Conservation (phyloP, 2,113 vertebrate species). For the Lipophrys pholis region DNA sequence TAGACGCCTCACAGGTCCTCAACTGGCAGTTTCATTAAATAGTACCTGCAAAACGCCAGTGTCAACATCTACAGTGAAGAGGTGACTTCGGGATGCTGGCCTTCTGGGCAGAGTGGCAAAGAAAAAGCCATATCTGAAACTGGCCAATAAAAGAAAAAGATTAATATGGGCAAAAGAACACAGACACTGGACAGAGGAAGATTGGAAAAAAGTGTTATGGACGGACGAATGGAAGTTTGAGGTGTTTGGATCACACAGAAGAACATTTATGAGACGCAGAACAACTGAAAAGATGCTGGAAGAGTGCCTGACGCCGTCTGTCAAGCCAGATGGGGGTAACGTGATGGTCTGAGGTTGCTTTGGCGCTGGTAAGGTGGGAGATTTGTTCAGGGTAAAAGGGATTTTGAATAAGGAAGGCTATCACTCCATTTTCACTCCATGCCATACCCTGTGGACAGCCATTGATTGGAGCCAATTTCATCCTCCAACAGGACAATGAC, state of each 20-base stretch:
- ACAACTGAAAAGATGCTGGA: conserved; percentile 15
- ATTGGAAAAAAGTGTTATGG: too few species aligned
- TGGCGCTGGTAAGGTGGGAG: too few species aligned
- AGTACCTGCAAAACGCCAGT: not conserved
- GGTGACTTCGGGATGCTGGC: not conserved
- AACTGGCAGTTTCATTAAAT: too few species aligned
- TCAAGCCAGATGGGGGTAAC: not conserved
- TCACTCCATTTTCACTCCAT: not conserved
- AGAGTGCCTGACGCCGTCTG: not conserved
- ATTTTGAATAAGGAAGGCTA: too few species aligned
- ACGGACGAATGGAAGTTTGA: too few species aligned
- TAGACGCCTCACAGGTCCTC: too few species aligned
- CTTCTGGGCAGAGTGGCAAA: not conserved
- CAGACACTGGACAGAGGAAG: too few species aligned
- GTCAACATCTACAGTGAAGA: not conserved
- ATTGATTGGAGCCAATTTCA: not conserved
- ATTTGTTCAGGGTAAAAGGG: too few species aligned
- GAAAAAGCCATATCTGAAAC: not conserved
- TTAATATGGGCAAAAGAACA: too few species aligned
- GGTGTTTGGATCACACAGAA: too few species aligned
- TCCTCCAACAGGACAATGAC: too few species aligned
- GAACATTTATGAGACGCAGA: conserved; percentile 1
- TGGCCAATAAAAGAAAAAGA: too few species aligned
- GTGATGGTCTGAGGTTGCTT: not conserved
- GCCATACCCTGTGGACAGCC: not conserved